Evolutionary conservation across 1,140 invertebrate species (phyloP).

Genomic region (Globodera rostochiensis): DNA sequence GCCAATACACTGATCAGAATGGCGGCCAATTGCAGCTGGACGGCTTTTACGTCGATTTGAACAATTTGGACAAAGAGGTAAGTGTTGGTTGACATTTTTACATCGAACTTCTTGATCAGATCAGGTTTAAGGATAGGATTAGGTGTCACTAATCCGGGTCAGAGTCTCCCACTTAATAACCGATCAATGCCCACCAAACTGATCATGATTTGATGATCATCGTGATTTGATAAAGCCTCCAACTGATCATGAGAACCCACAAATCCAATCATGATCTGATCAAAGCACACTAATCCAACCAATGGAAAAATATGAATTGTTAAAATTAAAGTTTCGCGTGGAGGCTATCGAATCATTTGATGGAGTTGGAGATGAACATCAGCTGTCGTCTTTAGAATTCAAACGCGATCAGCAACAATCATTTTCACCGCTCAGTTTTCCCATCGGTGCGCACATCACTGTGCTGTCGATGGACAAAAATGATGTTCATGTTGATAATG

Average conservation of each 20-base stretch:
- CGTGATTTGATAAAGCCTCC: too few relatives aligned
- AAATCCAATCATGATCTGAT: too few relatives aligned
- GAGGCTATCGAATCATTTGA: slow-evolving; percentile 57
- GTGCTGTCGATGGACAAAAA: slow-evolving; percentile 55
- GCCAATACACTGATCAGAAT: slow-evolving; percentile 17
- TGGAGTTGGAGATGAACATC: slow-evolving; percentile 40
- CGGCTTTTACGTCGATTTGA: slow-evolving; percentile 24
- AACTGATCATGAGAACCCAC: too few relatives aligned
- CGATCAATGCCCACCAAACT: too few relatives aligned
- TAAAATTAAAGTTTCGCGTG: slow-evolving; percentile 31
- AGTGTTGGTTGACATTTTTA: neutral
- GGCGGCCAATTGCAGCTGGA: neutral
- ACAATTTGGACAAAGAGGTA: slow-evolving; percentile 22
- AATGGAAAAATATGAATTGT: neutral
- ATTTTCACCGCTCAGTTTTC: slow-evolving; percentile 48
- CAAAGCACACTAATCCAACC: too few relatives aligned
- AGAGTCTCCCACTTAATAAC: too few relatives aligned
- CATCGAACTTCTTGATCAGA: too few relatives aligned
- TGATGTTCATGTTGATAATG: neutral
- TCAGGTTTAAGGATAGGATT: too few relatives aligned
- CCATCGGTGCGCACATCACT: slow-evolving; percentile 51
- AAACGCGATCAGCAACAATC: neutral
- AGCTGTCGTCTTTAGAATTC: neutral
- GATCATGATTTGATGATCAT: too few relatives aligned
- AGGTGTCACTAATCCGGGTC: too few relatives aligned